Conservation (phyloP, 2,888 invertebrate genomes). For the Eilema caniola region DNA sequence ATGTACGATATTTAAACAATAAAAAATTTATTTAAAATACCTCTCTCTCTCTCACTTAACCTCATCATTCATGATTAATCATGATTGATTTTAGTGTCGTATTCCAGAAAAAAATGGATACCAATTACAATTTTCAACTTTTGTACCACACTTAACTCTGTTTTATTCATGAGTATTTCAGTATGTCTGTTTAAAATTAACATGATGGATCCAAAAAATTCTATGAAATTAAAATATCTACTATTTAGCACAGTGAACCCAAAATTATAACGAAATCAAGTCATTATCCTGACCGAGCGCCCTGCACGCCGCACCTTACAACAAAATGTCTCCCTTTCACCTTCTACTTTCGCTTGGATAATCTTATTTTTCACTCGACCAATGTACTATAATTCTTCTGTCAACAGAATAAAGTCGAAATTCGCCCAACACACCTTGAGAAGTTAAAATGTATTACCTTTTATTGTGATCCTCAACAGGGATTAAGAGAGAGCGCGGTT, state of each 20-base stretch:
- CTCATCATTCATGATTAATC: too few species aligned
- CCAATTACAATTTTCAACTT: too few species aligned
- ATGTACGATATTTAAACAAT: too few species aligned
- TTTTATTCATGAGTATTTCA: too few species aligned
- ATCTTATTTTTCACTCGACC: conserved; percentile 79
- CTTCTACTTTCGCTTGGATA: conserved; percentile 87
- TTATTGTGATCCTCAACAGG: conserved; percentile 87
- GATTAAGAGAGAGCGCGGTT: conserved; percentile 87
- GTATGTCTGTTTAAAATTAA: too few species aligned
- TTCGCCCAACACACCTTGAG: conserved; percentile 55
- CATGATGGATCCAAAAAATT: too few species aligned
- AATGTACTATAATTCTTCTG: conserved; percentile 65
- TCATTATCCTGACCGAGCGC: conserved; percentile 40
- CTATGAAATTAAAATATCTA: neutral
- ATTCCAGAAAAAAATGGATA: too few species aligned
- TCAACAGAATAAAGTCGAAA: conserved; percentile 65
- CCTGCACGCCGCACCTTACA: conserved; percentile 66
- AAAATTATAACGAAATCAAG: conserved; percentile 35
- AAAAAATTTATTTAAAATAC: too few species aligned
- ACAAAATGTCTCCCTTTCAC: conserved; percentile 86
- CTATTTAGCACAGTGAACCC: neutral
- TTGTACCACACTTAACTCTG: too few species aligned
- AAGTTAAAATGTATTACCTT: conserved; percentile 87
- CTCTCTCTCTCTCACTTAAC: too few species aligned
- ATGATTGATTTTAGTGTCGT: too few species aligned